Conservation (phyloP, 64 coral and sea anemone genomes). For the Montipora efflorescens region DNA sequence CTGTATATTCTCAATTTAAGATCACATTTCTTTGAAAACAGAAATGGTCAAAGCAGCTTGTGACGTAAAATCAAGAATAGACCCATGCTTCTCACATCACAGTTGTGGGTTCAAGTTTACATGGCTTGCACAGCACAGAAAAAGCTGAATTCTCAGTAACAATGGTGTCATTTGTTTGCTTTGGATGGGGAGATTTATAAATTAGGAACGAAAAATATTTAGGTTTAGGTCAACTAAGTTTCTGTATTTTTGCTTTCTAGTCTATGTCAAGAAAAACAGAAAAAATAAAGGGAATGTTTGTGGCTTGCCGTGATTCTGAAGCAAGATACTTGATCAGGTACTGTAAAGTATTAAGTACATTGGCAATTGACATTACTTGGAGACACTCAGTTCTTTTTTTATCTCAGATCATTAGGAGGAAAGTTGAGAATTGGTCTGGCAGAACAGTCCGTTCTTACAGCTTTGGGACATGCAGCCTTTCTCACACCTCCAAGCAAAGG, state of each 20-base stretch:
- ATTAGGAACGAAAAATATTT: too few species aligned
- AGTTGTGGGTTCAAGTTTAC: too few species aligned
- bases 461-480: constrained; percentile 86
- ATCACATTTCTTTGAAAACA: too few species aligned
- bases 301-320: constrained; percentile 95
- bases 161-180: too few species aligned
- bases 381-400: neutral
- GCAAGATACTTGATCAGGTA: constrained; percentile 97
- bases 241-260: constrained; percentile 22
- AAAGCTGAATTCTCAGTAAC: too few species aligned
- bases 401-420: constrained; percentile 82
- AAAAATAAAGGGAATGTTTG: constrained; percentile 98
- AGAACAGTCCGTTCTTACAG: constrained; percentile 94
- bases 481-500: constrained; percentile 95
- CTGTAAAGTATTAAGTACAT: neutral
- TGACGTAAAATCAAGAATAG: too few species aligned
- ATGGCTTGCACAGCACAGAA: too few species aligned
- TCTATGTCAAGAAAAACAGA: constrained; percentile 88
- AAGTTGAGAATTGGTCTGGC: constrained; percentile 98
- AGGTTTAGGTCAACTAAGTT: too few species aligned
- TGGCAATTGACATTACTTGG: neutral
- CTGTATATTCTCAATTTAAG: too few species aligned
- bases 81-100: too few species aligned
- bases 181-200: too few species aligned
- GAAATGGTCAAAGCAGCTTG: too few species aligned